Base-by-base conservation (phyloP, 1,140 invertebrate species). In the Drosophila malerkotliana region DNA sequence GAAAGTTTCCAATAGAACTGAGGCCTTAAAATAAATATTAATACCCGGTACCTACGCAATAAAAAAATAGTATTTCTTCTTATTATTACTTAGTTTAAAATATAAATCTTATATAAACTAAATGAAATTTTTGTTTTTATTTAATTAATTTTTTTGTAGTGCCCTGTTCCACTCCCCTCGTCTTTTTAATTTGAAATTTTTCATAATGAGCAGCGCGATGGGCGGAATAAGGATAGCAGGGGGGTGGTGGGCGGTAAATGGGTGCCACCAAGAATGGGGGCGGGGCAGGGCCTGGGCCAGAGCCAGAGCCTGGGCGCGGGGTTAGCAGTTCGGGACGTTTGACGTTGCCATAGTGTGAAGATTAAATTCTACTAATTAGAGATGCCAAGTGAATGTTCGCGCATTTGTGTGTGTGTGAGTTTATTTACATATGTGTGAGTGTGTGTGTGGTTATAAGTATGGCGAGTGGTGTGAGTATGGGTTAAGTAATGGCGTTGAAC, bases 341-440 rank as follows among this genome's bases (percentile, higher is more conserved):
- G 78, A 72, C 82, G 83, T 88, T 88, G 83, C 83, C 83, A 88
- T 88, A 88, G 83, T 88, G 83, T 88, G 83, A 88, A 88, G 83
- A 88, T 88, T 88, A 88, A 88, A 88, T 88, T 88, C 83, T 79
- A 88, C 83, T 88, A 88, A 88, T 88, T 88, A 88, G 83, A 88
- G 83, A 88, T 87, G 83, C 85, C 83, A 77, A 88, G 83, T 88
- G 83, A 78, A 82, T 85, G 82, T 87, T 85, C 78, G 78, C 82
- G 78, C 82, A 87, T 84, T 75, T 87, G 77, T 79, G 30, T 37
- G 30, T n/a, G 37, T 34, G 63, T 14, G 37, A 30, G 18, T 66
- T 18, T 41, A 15, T 8, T n/a, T 37, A n/a, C 10, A 12, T 37
- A 18, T 47, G 61, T 45, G 52, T 21, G 5, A 32, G 57, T 49